Conservation (phyloP, 2,888 invertebrate species). For the Phorcus lineatus region DNA sequence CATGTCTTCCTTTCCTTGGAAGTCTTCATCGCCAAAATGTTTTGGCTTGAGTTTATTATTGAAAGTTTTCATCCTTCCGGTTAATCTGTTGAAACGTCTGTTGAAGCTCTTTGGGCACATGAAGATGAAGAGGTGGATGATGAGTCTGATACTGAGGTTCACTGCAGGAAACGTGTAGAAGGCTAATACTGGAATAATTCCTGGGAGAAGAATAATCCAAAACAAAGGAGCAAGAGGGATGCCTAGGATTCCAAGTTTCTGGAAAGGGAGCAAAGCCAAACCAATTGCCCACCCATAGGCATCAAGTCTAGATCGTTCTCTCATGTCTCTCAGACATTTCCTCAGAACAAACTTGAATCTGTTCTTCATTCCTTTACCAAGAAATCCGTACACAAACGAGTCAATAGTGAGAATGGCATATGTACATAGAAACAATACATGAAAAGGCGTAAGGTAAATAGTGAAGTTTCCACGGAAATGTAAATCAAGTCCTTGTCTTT, state of each 20-base stretch:
- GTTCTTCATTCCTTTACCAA: slow-evolving; percentile 47
- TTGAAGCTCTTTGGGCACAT: slow-evolving; percentile 44
- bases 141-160: slow-evolving; percentile 62
- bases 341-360: slow-evolving; percentile 51
- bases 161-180: slow-evolving; percentile 68
- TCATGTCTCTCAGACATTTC: slow-evolving; percentile 61
- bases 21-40: slow-evolving; percentile 32
- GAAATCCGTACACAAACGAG: slow-evolving; percentile 52
- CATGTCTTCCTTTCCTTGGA: slow-evolving; percentile 38
- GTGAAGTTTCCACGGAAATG: slow-evolving; percentile 62
- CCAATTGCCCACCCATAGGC: slow-evolving; percentile 51
- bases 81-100: background rate
- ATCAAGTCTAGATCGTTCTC: slow-evolving; percentile 44
- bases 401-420: slow-evolving; percentile 64
- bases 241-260: slow-evolving; percentile 60
- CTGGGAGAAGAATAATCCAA: slow-evolving; percentile 56
- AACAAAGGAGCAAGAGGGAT: slow-evolving; percentile 59
- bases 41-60: slow-evolving; percentile 34
- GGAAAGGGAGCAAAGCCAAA: slow-evolving; percentile 66
- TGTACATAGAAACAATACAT: slow-evolving; percentile 62
- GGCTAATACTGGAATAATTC: slow-evolving; percentile 51
- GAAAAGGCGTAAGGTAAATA: slow-evolving; percentile 64
- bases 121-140: slow-evolving; percentile 56
- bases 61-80: background rate
- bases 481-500: slow-evolving; percentile 23